Base-by-base conservation (phyloP, 92 coral and sea anemone genomes). In the Epizoanthus ramosus region DNA sequence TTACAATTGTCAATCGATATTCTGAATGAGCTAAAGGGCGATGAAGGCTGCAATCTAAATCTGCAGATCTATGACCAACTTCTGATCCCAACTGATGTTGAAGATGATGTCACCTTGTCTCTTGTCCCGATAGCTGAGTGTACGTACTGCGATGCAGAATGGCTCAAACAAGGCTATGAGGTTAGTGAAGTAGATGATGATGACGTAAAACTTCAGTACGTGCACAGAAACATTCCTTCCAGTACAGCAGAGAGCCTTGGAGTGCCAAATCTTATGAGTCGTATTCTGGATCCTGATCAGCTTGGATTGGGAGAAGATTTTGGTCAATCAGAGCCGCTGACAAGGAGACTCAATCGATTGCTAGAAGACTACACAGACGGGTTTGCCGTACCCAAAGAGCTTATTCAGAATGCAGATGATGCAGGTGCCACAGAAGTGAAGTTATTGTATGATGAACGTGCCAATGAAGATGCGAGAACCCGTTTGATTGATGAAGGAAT, bases 331-430 rank as follows among this genome's bases (percentile, higher is more conserved):
- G 98, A 94, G 68, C 87, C 85, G n/a, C 85, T 94, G 66, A 88
- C 95, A 5, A 88, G 89, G 72, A 84, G 98, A 43, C 80, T 94
- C 0, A 88, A 86, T 67, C 90, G 91, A 37, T 80, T 94, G 22
- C 68, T 94, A 31, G 91, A 90, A 61, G 98, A 91, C 21, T 94
- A 94, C 89, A 94, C 96, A 8, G 98, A 94, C 67, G 98, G 98
- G 4, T 86, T 93, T 74, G 91, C 94, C 39, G 94, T 94, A 56
- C 92, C 93, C n/a, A 94, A 94, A 57, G 98, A 94, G 84, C 92
- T 94, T 0, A 88, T 93, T 73, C 97, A 93, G 70, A 93, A 93
- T 67, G 97, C 97, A 4, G 97, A 93, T 59, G 97, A 93, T 80
- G 97, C 97, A 7, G 92, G 94, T 28, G 97, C 97, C 19, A 91